phyloP scores from a whole-genome alignment of 2,113 vertebrate species.

The Sinocyclocheilus anophthalmus region DNA sequence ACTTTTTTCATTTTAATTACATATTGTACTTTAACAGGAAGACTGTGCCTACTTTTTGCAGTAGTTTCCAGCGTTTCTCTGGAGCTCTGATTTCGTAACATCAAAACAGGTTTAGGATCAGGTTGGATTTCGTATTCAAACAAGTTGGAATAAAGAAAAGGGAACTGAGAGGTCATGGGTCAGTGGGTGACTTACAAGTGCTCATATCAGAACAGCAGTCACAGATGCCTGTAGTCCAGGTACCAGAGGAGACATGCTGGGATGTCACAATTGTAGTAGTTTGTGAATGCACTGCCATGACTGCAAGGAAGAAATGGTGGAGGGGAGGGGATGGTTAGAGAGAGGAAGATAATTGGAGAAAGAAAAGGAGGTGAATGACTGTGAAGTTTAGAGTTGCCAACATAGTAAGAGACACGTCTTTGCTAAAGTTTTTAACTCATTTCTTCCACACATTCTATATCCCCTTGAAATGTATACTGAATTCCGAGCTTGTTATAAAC shows the following conservation, averaged over 20 bases:
- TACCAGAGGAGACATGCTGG: background rate
- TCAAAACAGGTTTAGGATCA: background rate
- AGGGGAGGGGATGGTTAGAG: background rate
- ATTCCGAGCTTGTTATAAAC: background rate
- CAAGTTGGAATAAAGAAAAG: background rate
- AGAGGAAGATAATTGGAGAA: background rate
- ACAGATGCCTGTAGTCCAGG: slow-evolving; percentile 71
- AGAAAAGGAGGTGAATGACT: background rate
- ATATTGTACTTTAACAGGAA: background rate
- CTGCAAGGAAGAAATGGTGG: slow-evolving; percentile 26
- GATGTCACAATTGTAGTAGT: slow-evolving; percentile 43
- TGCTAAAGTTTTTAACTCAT: background rate
- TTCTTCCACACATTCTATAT: background rate
- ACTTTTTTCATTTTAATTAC: background rate
- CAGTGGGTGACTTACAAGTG: slow-evolving; percentile 67
- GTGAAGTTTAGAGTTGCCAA: background rate
- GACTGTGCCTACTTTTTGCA: background rate
- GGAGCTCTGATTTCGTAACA: background rate
- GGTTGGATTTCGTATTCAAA: background rate
- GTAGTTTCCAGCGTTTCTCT: background rate
- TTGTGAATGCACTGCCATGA: slow-evolving; percentile 60
- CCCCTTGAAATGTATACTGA: background rate
- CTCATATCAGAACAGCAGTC: slow-evolving; percentile 71
- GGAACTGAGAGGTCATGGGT: background rate
- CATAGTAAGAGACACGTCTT: background rate